Percentiles rank a stretch among this genome's conserved stretches.
These are phyloP conservation scores for Lepidurus apus DNA, from an alignment of 1,140 invertebrate species.

Conservation along the genomic window DNA sequence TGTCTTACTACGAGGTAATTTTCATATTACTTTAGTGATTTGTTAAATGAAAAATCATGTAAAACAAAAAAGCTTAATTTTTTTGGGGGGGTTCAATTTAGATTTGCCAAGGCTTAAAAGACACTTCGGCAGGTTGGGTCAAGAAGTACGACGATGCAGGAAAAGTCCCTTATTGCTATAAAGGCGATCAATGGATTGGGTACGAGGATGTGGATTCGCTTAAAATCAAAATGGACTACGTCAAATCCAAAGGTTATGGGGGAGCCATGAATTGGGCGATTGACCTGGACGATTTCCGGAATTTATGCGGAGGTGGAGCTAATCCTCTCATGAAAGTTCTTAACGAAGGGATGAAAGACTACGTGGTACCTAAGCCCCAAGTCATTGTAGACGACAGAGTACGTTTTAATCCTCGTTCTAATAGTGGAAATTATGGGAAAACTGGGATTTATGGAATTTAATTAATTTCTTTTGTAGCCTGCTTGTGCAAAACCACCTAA, in stretches of 20 bases:
- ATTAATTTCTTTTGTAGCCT: too few relatives aligned
- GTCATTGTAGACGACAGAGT: neutral
- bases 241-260: constrained; percentile 71
- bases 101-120: constrained; percentile 68
- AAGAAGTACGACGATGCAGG: constrained; percentile 73
- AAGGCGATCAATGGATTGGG: constrained; percentile 78
- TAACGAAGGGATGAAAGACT: constrained; percentile 34
- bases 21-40: too few relatives aligned
- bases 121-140: constrained; percentile 65
- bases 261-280: constrained; percentile 76
- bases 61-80: neutral
- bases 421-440: too few relatives aligned
- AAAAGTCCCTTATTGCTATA: constrained; percentile 61
- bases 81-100: constrained; percentile 40
- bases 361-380: constrained; percentile 27
- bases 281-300: constrained; percentile 32
- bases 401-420: too few relatives aligned
- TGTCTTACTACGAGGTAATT: constrained; percentile 72
- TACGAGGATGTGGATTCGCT: constrained; percentile 76
- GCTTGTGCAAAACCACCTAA: too few relatives aligned
- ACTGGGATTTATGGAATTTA: too few relatives aligned
- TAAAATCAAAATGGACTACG: constrained; percentile 80
- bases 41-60: neutral
- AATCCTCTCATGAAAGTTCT: constrained; percentile 23
- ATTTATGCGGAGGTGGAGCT: constrained; percentile 24